Base-by-base conservation (phyloP, 1,140 invertebrate species). In the Musca vetustissima region DNA sequence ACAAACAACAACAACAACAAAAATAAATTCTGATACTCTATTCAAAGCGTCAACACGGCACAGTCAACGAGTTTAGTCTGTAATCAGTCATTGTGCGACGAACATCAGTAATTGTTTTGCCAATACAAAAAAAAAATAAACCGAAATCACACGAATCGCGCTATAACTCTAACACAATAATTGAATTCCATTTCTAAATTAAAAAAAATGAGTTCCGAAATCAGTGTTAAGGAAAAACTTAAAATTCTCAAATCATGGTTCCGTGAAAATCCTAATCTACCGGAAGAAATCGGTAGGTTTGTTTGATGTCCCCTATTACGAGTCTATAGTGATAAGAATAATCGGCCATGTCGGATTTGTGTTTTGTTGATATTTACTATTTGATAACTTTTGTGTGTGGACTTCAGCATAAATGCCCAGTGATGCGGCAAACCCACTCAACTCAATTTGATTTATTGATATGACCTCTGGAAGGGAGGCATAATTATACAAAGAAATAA, bases 261-360 rank as follows among this genome's bases (percentile, higher is more conserved):
- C 43, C 74, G 74, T 65, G 64, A 69, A 32, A 77, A 78, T 66
- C 68, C 74, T 19, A 76, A 74, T 66, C 68, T 80, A 48, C 78
- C 78, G 14, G 71, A 75, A 49, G 75, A 80, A 67, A 76, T 80
- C 22, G 73, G 78, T 80, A 73, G 17, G 57, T 61, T 17, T 32
- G 13, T 59, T 32, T 52, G 49, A 52, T 52, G 21, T 52, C 0
- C 17, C 7, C 15, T n/a, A n/a, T n/a, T n/a, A 6, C 2, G 6
- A 49, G 48, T 9, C 17, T 1, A 49, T 49, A n/a, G 15, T 1
- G n/a, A 19, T 52, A 52, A 19, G 21, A 52, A 52, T 52, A 21
- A 6, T 21, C 21, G 21, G 21, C 49, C n/a, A 8, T 28, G 28
- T 28, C 28, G 28, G 28, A 8, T 28, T 28, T 28, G 3, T 4